These are phyloP conservation scores for Epinotia brunnichana DNA, from an alignment of 2,888 invertebrate genomes.

Conservation along the genomic window DNA sequence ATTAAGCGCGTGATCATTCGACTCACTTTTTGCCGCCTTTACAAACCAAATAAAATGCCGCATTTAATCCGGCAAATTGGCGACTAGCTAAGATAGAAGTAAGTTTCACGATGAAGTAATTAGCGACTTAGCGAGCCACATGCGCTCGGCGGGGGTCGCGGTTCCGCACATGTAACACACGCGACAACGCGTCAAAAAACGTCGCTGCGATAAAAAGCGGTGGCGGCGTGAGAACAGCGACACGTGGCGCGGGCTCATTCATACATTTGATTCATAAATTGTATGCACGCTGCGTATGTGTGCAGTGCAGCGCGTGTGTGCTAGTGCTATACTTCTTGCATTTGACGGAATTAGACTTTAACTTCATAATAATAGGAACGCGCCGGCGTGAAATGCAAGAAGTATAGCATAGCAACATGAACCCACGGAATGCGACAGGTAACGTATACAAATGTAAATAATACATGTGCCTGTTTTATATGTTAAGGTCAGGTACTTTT, in stretches of 20 bases:
- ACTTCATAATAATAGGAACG: too few relatives aligned
- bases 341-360: too few relatives aligned
- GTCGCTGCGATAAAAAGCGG: slow-evolving; percentile 74
- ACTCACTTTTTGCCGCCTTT: slow-evolving; percentile 4
- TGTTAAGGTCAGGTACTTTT: slow-evolving; percentile 16
- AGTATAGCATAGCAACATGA: slow-evolving; percentile 24
- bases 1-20: slow-evolving; percentile 17
- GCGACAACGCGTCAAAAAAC: slow-evolving; percentile 72
- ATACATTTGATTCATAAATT: slow-evolving; percentile 82
- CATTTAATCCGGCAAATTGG: slow-evolving; percentile 26
- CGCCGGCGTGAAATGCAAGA: too few relatives aligned
- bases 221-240: slow-evolving; percentile 77
- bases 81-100: slow-evolving; percentile 45
- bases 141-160: slow-evolving; percentile 75
- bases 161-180: slow-evolving; percentile 77
- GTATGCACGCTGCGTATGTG: slow-evolving; percentile 61
- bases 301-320: slow-evolving; percentile 39
- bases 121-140: slow-evolving; percentile 75
- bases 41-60: slow-evolving; percentile 15
- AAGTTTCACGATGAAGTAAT: slow-evolving; percentile 70
- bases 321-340: slow-evolving; percentile 14
- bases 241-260: slow-evolving; percentile 80
- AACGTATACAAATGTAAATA: slow-evolving; percentile 28
- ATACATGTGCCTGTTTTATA: slow-evolving; percentile 6
- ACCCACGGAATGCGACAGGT: slow-evolving; percentile 38